Percentiles rank a stretch among this genome's conserved stretches.
These are phyloP conservation scores for Koerneria pararmatus DNA, from an alignment of 2,888 invertebrate species.

Conservation along the genomic window DNA sequence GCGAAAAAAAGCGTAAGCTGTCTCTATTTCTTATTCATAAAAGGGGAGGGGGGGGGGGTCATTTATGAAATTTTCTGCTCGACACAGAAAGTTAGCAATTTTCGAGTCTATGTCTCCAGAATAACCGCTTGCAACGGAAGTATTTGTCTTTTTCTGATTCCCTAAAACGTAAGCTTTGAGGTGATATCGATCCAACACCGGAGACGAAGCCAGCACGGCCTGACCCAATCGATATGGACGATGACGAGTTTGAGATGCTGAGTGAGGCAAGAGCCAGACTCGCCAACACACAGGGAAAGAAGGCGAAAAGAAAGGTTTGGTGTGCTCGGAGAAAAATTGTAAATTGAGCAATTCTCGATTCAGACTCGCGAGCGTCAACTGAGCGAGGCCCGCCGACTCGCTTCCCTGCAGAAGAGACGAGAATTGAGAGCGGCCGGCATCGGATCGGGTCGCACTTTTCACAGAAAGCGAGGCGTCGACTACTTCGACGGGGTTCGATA, in stretches of 20 bases:
- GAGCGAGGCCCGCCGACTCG: slow-evolving; percentile 90
- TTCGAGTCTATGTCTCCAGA: no score
- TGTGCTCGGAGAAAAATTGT: background rate
- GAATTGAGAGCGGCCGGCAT: slow-evolving; percentile 96
- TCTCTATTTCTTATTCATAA: no score
- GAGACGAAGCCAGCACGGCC: slow-evolving; percentile 96
- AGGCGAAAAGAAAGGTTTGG: slow-evolving; percentile 65
- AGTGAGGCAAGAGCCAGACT: slow-evolving; percentile 95
- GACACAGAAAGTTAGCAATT: no score
- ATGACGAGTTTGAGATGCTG: slow-evolving; percentile 98
- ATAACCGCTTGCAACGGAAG: no score
- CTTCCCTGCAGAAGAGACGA: slow-evolving; percentile 92
- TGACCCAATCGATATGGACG: slow-evolving; percentile 99
- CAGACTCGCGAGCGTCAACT: slow-evolving; percentile 90
- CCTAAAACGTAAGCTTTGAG: no score
- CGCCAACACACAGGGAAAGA: slow-evolving; percentile 91
- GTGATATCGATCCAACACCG: slow-evolving; percentile 98
- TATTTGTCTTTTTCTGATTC: no score
- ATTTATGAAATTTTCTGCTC: no score
- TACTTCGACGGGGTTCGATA: slow-evolving; percentile 86
- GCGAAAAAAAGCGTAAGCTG: no score
- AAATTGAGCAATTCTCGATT: background rate
- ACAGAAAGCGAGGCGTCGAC: slow-evolving; percentile 68
- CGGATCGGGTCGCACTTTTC: slow-evolving; percentile 48
- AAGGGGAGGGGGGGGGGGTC: no score